phyloP scores from a whole-genome alignment of 2,113 vertebrate species.

The Ramphastos sulfuratus region DNA sequence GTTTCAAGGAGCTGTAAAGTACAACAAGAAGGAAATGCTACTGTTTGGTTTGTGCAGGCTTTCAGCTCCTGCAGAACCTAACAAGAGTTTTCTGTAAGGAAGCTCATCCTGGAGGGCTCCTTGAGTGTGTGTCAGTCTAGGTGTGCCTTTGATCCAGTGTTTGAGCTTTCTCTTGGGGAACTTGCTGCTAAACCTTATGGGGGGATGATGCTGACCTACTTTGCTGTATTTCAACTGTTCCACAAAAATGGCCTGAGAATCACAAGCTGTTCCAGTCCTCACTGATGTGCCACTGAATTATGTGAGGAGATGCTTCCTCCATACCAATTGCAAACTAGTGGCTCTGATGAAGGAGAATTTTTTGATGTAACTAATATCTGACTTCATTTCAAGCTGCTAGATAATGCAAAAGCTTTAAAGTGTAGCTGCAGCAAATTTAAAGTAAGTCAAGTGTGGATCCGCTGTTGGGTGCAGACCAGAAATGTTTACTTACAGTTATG shows the following conservation, averaged over 20 bases:
- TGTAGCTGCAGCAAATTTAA: background rate
- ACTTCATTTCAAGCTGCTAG: background rate
- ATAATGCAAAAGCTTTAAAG: background rate
- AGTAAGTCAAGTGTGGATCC: background rate
- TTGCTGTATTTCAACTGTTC: background rate
- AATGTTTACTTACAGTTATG: background rate
- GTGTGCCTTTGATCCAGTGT: slow-evolving; percentile 8
- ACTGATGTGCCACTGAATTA: background rate
- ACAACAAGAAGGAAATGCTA: background rate
- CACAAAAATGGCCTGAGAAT: background rate
- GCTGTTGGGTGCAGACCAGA: background rate
- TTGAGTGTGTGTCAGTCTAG: background rate
- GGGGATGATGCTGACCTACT: slow-evolving; percentile 16
- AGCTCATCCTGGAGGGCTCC: background rate
- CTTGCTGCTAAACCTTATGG: background rate
- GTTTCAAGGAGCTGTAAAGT: slow-evolving; percentile 28
- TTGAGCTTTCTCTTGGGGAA: slow-evolving; percentile 11
- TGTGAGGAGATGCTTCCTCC: background rate
- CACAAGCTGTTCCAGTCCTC: background rate
- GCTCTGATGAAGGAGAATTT: background rate
- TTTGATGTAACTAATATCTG: background rate
- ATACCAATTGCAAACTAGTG: background rate
- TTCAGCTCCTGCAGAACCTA: slow-evolving; percentile 16
- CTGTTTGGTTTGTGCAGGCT: background rate
- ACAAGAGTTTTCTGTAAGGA: background rate